These are phyloP conservation scores for Sympetrum striolatum DNA, from an alignment of 2,888 invertebrate species.

Conservation along the genomic window DNA sequence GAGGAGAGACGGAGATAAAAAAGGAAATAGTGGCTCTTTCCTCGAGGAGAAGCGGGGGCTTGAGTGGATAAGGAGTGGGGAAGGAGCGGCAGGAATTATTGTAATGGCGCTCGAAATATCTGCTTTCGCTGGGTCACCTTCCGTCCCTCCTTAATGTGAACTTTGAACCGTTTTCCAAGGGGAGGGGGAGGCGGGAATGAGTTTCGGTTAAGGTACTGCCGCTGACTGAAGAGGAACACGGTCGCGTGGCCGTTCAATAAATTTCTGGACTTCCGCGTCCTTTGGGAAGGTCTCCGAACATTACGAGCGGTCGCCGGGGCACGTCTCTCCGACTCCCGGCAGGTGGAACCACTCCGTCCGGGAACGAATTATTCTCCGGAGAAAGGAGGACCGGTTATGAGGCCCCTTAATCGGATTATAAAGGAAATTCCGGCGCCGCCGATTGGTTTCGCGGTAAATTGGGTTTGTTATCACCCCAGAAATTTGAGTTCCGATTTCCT, in stretches of 20 bases:
- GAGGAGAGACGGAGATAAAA: neutral
- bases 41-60: neutral
- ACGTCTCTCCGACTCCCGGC: neutral
- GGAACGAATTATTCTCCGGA: neutral
- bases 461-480: too few species aligned
- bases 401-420: neutral
- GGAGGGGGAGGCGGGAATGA: neutral
- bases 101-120: neutral
- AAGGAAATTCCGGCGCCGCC: neutral
- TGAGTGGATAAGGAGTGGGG: neutral
- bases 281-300: neutral
- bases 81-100: neutral
- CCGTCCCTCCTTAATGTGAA: neutral
- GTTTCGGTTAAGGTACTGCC: neutral
- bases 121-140: neutral
- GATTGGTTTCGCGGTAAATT: too few species aligned
- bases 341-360: neutral
- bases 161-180: neutral
- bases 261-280: neutral
- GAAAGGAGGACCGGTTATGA: neutral
- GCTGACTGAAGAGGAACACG: neutral
- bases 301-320: neutral
- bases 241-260: neutral
- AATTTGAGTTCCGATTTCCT: too few species aligned
- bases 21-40: neutral